Conservation (phyloP, 2,113 vertebrate genomes). For the Progne subis region DNA sequence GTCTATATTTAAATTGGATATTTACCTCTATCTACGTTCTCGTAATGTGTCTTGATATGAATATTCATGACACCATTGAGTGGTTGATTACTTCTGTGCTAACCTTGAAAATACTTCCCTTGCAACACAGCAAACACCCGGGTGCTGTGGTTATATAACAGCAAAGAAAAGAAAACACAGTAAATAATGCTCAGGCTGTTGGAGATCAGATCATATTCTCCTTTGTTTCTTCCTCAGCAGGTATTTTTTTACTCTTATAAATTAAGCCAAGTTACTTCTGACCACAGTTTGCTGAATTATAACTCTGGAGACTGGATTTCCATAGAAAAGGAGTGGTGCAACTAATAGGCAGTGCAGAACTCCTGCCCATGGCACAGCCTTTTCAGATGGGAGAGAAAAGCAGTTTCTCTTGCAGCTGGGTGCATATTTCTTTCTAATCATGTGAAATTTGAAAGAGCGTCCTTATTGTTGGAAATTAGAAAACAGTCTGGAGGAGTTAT, state of each 20-base stretch:
- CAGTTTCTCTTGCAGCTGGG: neutral
- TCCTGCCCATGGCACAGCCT: neutral
- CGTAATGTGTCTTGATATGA: constrained; percentile 49
- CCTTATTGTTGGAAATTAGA: neutral
- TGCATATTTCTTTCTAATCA: neutral
- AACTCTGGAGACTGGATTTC: neutral
- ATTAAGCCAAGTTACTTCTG: neutral
- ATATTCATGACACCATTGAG: constrained; percentile 56
- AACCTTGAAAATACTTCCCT: constrained; percentile 53
- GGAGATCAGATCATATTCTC: neutral
- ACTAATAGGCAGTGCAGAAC: neutral
- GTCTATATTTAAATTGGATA: constrained; percentile 62
- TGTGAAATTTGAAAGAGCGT: neutral
- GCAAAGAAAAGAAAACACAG: neutral
- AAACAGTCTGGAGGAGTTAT: neutral
- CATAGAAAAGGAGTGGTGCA: neutral
- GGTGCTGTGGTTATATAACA: neutral
- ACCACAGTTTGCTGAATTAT: neutral
- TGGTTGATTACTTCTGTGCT: constrained; percentile 47
- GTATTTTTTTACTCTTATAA: neutral
- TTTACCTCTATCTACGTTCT: constrained; percentile 54
- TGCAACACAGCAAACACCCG: neutral
- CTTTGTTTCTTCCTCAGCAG: neutral
- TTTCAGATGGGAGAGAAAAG: neutral
- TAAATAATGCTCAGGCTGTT: neutral